A percentile compares a stretch with the other conserved stretches of the same genome.
phyloP scores from a whole-genome alignment of 1,140 invertebrate species.

The Drosophila lowei region DNA sequence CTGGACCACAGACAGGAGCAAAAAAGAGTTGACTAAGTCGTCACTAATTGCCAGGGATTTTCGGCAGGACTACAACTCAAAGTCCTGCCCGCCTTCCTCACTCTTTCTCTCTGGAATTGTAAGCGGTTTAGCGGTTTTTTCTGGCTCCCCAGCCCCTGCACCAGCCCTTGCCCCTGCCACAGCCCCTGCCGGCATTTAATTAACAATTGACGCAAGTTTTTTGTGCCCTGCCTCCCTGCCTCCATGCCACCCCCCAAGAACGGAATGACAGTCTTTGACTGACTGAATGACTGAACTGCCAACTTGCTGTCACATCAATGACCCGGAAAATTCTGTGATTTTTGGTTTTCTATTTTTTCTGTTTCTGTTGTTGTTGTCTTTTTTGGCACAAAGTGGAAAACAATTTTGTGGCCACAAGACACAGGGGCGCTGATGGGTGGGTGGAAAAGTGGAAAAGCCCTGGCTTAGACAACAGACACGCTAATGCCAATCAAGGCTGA shows the following conservation, averaged over 20 bases:
- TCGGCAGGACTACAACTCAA: conserved; percentile 22
- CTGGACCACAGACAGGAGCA: background rate
- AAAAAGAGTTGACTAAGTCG: conserved; percentile 54
- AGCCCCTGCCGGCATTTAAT: conserved; percentile 24
- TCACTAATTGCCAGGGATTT: conserved; percentile 60
- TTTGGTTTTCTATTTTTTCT: background rate
- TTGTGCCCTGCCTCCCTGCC: background rate
- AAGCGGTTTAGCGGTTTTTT: conserved; percentile 58
- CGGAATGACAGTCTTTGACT: conserved; percentile 15
- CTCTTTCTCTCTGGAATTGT: conserved; percentile 13
- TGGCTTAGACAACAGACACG: conserved; percentile 53
- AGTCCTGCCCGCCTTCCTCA: background rate
- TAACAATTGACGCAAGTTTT: conserved; percentile 42
- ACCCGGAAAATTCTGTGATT: conserved; percentile 50
- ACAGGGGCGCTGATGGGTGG: background rate
- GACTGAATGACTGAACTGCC: conserved; percentile 29
- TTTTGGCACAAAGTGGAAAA: too few species aligned
- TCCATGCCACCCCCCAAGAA: background rate
- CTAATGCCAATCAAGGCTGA: conserved; percentile 74
- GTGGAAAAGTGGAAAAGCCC: conserved; percentile 14
- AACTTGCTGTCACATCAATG: conserved; percentile 72
- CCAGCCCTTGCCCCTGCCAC: too few species aligned
- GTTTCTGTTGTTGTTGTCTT: too few species aligned
- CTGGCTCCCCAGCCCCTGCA: background rate
- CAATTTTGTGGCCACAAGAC: conserved; percentile 13